Evolutionary conservation across 2,888 invertebrate species (phyloP).

Genomic region (Synergus umbraculus): DNA sequence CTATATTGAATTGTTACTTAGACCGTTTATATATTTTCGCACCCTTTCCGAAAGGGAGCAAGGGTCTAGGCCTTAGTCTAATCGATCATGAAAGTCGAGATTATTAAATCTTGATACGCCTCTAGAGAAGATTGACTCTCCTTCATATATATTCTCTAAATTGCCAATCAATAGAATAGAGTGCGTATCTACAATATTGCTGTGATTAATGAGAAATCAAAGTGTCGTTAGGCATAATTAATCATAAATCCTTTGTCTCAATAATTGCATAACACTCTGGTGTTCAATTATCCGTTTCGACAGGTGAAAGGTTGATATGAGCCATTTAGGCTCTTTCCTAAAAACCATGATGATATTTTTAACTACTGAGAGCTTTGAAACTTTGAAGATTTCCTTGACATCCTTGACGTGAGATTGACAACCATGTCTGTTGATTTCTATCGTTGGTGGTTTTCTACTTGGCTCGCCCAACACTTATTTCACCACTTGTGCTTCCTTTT

Average conservation of each 20-base stretch:
- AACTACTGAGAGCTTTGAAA: conserved; percentile 45
- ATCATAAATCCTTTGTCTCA: background rate
- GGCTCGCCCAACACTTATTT: conserved; percentile 23
- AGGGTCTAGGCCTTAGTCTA: conserved; percentile 47
- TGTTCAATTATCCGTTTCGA: background rate
- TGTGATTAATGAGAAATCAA: conserved; percentile 6
- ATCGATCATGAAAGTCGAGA: conserved; percentile 65
- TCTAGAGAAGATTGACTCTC: conserved; percentile 26
- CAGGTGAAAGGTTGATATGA: conserved; percentile 45
- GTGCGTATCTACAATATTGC: background rate
- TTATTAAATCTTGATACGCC: conserved; percentile 59
- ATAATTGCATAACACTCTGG: background rate
- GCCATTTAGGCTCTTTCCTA: conserved; percentile 42
- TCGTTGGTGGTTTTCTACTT: conserved; percentile 25
- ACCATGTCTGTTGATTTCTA: conserved; percentile 54
- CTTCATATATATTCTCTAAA: conserved; percentile 11
- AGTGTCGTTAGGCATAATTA: background rate
- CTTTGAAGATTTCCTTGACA: conserved; percentile 32
- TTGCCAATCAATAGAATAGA: background rate
- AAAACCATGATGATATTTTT: conserved; percentile 12
- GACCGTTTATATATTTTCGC: conserved; percentile 50
- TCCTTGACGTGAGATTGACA: conserved; percentile 69
- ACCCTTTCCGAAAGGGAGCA: conserved; percentile 55
- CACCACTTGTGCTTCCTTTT: conserved; percentile 43
- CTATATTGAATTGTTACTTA: conserved; percentile 63